A percentile compares a stretch with the other conserved stretches of the same genome.
Conservation (phyloP, 2,888 invertebrate genomes). For the Achlya flavicornis region DNA sequence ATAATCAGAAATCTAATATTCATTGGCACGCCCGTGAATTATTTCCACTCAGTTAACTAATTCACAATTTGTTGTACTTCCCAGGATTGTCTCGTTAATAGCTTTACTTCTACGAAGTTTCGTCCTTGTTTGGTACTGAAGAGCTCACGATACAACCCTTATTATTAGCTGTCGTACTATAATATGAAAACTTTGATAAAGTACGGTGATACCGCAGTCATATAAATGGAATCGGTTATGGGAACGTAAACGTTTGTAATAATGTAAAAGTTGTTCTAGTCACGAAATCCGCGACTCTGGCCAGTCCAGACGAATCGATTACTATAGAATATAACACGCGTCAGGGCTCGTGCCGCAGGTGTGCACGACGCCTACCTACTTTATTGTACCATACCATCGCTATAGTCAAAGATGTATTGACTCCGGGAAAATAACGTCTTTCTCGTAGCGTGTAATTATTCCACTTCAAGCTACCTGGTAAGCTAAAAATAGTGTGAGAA, state of each 20-base stretch:
- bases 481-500: conserved; percentile 38
- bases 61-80: conserved; percentile 40
- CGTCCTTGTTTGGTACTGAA: conserved; percentile 52
- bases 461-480: conserved; percentile 35
- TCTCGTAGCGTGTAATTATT: conserved; percentile 44
- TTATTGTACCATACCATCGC: conserved; percentile 45
- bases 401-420: conserved; percentile 47
- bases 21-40: conserved; percentile 33
- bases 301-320: conserved; percentile 78
- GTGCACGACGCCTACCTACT: conserved; percentile 54
- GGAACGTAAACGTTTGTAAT: conserved; percentile 65
- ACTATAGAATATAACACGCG: conserved; percentile 60
- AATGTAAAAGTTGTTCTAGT: conserved; percentile 63
- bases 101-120: conserved; percentile 46
- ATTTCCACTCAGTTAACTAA: conserved; percentile 36
- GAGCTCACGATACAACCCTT: conserved; percentile 51
- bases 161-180: conserved; percentile 54
- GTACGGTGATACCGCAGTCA: conserved; percentile 44
- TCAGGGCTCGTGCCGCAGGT: conserved; percentile 58
- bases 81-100: conserved; percentile 47
- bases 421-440: conserved; percentile 40
- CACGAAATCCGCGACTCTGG: conserved; percentile 57
- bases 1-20: conserved; percentile 25
- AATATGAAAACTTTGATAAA: conserved; percentile 61
- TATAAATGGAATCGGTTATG: conserved; percentile 64